Percentiles rank a stretch among this genome's conserved stretches.
These are phyloP conservation scores for Stenurella melanura DNA, from an alignment of 2,888 invertebrate species.

Conservation along the genomic window DNA sequence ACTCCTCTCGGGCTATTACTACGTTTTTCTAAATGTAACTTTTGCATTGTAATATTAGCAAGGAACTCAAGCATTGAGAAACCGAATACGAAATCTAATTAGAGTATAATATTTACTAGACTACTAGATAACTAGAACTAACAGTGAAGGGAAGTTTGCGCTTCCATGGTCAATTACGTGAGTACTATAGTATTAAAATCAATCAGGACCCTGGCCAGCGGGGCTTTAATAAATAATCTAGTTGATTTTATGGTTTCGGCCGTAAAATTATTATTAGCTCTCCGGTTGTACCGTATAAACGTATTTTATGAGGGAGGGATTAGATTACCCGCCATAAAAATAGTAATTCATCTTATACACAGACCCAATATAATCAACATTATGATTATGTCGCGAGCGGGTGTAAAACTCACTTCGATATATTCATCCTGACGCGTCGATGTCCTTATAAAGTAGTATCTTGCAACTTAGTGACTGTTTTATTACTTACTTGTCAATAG, in stretches of 20 bases:
- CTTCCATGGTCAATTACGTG: background rate
- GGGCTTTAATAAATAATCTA: constrained; percentile 32
- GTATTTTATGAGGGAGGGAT: constrained; percentile 29
- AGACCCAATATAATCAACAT: constrained; percentile 7
- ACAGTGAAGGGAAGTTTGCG: background rate
- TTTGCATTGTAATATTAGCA: too few species aligned
- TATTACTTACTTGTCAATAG: background rate
- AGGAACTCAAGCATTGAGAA: too few species aligned
- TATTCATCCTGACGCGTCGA: background rate
- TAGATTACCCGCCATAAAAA: constrained; percentile 33
- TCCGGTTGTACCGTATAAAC: background rate
- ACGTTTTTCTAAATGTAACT: too few species aligned
- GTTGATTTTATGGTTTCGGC: constrained; percentile 13
- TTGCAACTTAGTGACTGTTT: background rate
- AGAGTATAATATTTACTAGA: too few species aligned
- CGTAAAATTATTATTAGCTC: constrained; percentile 38
- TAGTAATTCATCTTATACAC: constrained; percentile 13
- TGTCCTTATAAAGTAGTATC: background rate
- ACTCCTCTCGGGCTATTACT: too few species aligned
- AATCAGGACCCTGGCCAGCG: constrained; percentile 1
- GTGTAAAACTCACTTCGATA: background rate
- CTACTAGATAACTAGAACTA: background rate
- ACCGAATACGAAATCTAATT: too few species aligned
- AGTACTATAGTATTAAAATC: background rate
- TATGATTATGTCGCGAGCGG: constrained; percentile 8